Percentiles rank a stretch among this genome's conserved stretches.
Evolutionary conservation across 2,888 invertebrate genomes (phyloP).

Genomic region (Tillus elongatus): DNA sequence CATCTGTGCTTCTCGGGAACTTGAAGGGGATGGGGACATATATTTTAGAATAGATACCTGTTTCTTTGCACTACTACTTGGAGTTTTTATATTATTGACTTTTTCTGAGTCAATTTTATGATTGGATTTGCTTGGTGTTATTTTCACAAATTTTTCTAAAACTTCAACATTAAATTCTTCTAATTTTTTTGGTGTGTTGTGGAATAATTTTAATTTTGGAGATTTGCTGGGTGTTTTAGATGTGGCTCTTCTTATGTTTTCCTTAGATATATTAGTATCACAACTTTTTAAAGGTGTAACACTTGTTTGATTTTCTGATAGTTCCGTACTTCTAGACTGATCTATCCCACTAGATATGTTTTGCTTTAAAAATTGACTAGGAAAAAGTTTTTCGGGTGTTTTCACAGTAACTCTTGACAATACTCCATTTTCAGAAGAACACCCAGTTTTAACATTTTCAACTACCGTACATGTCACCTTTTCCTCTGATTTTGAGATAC

Average conservation of each 20-base stretch:
- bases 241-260: slow-evolving; percentile 9
- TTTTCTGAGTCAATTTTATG: too few species aligned
- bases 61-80: slow-evolving; percentile 21
- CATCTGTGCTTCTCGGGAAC: background rate
- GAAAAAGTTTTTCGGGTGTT: too few species aligned
- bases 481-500: background rate
- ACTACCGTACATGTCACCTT: background rate
- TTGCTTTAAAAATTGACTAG: too few species aligned
- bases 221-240: slow-evolving; percentile 19
- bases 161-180: slow-evolving; percentile 34
- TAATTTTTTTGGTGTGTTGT: slow-evolving; percentile 31
- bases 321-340: too few species aligned
- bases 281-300: background rate
- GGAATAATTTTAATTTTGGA: slow-evolving; percentile 28
- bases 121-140: slow-evolving; percentile 33
- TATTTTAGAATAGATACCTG: slow-evolving; percentile 26
- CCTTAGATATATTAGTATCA: background rate
- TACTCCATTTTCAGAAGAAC: too few species aligned
- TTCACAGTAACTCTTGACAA: too few species aligned
- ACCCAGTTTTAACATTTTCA: slow-evolving; percentile 1
- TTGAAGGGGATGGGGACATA: slow-evolving; percentile 24
- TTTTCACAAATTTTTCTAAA: slow-evolving; percentile 32
- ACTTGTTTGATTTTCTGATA: background rate
- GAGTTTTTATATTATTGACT: slow-evolving; percentile 11
- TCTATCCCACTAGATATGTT: too few species aligned